A percentile compares a stretch with the other conserved stretches of the same genome.
Conservation (phyloP, 1,140 invertebrate genomes). For the Ptiloglossa arizonensis region DNA sequence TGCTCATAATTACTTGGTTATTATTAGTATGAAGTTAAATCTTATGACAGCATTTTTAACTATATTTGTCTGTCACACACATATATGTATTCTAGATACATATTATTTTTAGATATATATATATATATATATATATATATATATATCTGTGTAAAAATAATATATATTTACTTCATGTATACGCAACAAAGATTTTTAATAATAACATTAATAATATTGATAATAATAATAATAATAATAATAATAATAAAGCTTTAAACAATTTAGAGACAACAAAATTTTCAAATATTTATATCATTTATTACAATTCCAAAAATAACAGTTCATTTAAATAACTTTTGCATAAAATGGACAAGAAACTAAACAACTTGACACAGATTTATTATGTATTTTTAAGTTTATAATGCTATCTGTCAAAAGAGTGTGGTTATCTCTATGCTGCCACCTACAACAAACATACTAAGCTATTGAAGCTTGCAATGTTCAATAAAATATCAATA, state of each 20-base stretch:
- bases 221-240: background rate
- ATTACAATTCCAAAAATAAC: too few species aligned
- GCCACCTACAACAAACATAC: background rate
- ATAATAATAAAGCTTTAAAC: background rate
- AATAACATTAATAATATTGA: too few species aligned
- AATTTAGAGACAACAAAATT: constrained; percentile 1
- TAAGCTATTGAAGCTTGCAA: background rate
- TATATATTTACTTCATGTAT: too few species aligned
- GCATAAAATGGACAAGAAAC: background rate
- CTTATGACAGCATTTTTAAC: too few species aligned
- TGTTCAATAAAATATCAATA: background rate
- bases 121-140: too few species aligned
- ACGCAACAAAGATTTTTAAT: too few species aligned
- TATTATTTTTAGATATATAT: too few species aligned
- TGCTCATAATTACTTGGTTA: constrained; percentile 52
- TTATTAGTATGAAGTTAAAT: too few species aligned
- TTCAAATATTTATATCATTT: background rate
- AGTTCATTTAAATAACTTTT: background rate
- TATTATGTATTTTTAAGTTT: background rate
- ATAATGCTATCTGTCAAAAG: background rate
- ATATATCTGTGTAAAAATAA: too few species aligned
- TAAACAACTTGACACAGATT: too few species aligned
- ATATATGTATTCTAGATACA: too few species aligned
- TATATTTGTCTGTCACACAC: too few species aligned
- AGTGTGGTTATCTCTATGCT: background rate